A percentile compares a stretch with the other conserved stretches of the same genome.
phyloP scores from a whole-genome alignment of 2,888 invertebrate genomes.

The Heliconius ethilla region DNA sequence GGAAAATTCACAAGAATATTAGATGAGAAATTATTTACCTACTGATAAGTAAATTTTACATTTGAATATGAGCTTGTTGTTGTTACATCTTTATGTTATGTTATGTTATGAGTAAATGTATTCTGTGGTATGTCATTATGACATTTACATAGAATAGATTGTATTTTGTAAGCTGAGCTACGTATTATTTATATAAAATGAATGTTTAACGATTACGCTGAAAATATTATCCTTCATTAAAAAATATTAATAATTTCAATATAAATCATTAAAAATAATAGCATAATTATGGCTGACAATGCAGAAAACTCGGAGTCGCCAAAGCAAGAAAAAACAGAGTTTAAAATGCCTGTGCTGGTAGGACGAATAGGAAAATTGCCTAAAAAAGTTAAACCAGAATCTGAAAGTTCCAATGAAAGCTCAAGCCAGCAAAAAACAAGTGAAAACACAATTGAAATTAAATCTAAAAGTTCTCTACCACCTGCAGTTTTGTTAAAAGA shows the following conservation, averaged over 20 bases:
- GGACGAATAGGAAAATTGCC: constrained; percentile 81
- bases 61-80: too few species aligned
- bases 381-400: constrained; percentile 62
- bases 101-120: too few species aligned
- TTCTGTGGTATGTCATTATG: background rate
- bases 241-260: background rate
- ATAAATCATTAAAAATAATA: background rate
- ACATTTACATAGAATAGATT: background rate
- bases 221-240: background rate
- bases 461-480: constrained; percentile 54
- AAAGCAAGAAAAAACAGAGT: constrained; percentile 57
- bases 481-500: constrained; percentile 65
- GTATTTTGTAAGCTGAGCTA: background rate
- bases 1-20: too few species aligned
- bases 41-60: too few species aligned
- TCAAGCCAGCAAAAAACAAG: constrained; percentile 45
- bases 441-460: constrained; percentile 48
- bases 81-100: too few species aligned
- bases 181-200: background rate
- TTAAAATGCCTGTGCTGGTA: constrained; percentile 80
- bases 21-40: too few species aligned
- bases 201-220: background rate
- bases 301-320: constrained; percentile 46
- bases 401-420: constrained; percentile 50
- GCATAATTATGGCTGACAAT: constrained; percentile 42